These are phyloP conservation scores for Artemia sp. DNA, from an alignment of 2,888 invertebrate species.

Conservation along the genomic window DNA sequence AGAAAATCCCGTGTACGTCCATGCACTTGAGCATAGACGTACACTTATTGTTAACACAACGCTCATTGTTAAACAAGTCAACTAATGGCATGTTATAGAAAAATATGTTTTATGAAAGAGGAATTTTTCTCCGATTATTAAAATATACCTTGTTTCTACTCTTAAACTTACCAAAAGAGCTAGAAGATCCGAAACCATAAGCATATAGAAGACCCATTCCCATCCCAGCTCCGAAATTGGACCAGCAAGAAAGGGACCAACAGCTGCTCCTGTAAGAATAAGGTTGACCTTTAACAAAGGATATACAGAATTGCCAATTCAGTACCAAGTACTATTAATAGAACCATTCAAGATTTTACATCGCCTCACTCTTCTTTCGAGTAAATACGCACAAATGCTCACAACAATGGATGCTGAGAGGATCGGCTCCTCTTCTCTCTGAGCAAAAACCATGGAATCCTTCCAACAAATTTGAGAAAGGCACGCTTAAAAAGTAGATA, in stretches of 20 bases:
- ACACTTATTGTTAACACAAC: too few relatives aligned
- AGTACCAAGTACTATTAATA: constrained; percentile 11
- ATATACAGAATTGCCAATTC: background rate
- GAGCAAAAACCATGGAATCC: too few relatives aligned
- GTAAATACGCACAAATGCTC: too few relatives aligned
- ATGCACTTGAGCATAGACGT: too few relatives aligned
- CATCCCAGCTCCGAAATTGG: constrained; percentile 55
- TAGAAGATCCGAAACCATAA: constrained; percentile 59
- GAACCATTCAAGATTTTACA: background rate
- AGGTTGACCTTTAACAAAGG: background rate
- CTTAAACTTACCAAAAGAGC: constrained; percentile 46
- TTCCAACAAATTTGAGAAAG: too few relatives aligned
- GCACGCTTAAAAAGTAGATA: too few relatives aligned
- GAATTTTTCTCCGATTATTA: background rate
- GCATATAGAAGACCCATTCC: constrained; percentile 76
- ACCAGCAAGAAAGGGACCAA: constrained; percentile 77
- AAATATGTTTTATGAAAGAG: too few relatives aligned
- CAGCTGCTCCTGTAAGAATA: constrained; percentile 56
- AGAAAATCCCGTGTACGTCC: too few relatives aligned
- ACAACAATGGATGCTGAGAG: too few relatives aligned
- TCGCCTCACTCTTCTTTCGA: too few relatives aligned
- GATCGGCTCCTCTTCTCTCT: too few relatives aligned
- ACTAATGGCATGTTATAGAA: background rate
- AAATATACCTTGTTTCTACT: background rate
- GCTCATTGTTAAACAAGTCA: background rate